Evolutionary conservation across 2,797 vertebrate genomes (phyloP), one percentile per base, ranked within the genome.

Genomic region (Falco biarmicus): DNA sequence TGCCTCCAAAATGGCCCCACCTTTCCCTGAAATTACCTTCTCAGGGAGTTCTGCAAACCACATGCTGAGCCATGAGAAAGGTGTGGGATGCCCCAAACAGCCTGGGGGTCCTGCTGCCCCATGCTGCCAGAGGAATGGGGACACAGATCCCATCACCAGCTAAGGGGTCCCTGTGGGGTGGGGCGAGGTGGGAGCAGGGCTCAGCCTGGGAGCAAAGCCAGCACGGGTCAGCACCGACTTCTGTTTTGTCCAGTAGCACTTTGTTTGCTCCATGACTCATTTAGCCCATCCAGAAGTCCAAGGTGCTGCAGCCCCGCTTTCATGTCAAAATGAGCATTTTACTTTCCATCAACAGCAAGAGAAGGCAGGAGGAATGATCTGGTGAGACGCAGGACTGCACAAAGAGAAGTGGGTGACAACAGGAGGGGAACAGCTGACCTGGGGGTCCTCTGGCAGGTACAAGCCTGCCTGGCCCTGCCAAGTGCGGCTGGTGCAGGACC

Each of bases 51-150:
- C 50, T 43, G 51, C 20, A 70, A 94, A 85, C 29, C 13, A 43
- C 9, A 10, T 1, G 14, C 18, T 20, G 34, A 89, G 74, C 11
- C 0, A 0, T 0, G 8, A 34, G 31, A 45, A 85, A 28, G 6
- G 29, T 84, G 59, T 16, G 48, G 68, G 56, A 28, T 45, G 31
- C 13, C 32, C 34, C 60, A 48, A n/a, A 63, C 11, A 45, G 45
- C 6, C 2, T 39, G 29, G 26, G 26, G 22, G 28, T 32, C 66
- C 47, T 9, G 2, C 48, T 68, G 48, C 45, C 65, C 47, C 39
- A 15, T 2, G 2, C 31, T 74, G 69, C 61, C 18, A 18, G 28
- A 59, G 48, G 19, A 48, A 82, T 3, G 5, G 51, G 68, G 32
- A 59, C 45, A n/a, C 10, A 25, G 25, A 34, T 10, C 64, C 43